These are phyloP conservation scores for Anaspis maculata DNA, from an alignment of 2,888 invertebrate species.

Conservation along the genomic window DNA sequence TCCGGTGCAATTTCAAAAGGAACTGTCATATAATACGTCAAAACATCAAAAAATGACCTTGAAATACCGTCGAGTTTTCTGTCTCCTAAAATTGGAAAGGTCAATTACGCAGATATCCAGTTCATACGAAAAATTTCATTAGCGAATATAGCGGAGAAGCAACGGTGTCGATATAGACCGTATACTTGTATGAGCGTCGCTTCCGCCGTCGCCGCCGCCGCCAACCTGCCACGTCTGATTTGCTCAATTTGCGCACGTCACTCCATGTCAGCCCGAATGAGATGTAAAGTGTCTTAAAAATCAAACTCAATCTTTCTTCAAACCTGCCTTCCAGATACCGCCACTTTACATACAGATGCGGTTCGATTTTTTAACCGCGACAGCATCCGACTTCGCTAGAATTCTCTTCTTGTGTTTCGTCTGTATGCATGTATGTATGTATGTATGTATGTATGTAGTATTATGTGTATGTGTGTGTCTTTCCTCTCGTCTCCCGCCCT, in stretches of 20 bases:
- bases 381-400: no score
- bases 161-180: slow-evolving; percentile 2
- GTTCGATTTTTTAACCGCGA: slow-evolving; percentile 20
- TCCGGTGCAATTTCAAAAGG: no score
- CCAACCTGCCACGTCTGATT: slow-evolving; percentile 37
- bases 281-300: slow-evolving; percentile 42
- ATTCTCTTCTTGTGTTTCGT: no score
- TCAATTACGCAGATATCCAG: no score
- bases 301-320: slow-evolving; percentile 40
- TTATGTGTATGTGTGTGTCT: no score
- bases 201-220: slow-evolving; percentile 9
- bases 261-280: slow-evolving; percentile 38
- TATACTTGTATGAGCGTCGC: slow-evolving; percentile 5
- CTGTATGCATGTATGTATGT: no score
- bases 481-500: no score
- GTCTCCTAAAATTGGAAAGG: no score
- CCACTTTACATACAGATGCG: slow-evolving; percentile 31
- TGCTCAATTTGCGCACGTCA: slow-evolving; percentile 42
- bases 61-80: no score
- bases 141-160: neutral
- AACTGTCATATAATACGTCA: slow-evolving; percentile 9
- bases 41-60: no score
- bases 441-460: no score
- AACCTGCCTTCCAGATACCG: slow-evolving; percentile 26
- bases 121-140: slow-evolving; percentile 17